Evolutionary conservation across 2,888 invertebrate species (phyloP).

Genomic region (Cantharis lateralis): DNA sequence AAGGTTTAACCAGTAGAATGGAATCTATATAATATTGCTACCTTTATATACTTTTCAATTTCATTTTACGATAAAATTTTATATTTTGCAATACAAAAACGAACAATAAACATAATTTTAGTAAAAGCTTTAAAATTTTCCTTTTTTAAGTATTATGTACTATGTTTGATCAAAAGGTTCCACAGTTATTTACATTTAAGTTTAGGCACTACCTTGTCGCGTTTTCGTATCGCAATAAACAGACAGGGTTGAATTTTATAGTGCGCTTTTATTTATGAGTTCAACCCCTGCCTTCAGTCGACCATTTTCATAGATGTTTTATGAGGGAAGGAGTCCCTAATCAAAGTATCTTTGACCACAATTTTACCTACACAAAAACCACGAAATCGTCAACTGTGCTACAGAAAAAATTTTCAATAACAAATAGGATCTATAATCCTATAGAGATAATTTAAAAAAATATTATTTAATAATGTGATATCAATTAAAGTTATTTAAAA

Average conservation of each 20-base stretch:
- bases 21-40: neutral
- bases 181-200: conserved; percentile 30
- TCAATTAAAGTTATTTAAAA: neutral
- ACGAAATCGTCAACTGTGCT: conserved; percentile 7
- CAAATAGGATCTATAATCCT: neutral
- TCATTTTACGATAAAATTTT: neutral
- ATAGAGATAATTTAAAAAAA: neutral
- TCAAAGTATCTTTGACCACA: conserved; percentile 35
- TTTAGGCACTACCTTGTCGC: conserved; percentile 32
- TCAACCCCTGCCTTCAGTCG: conserved; percentile 39
- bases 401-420: conserved; percentile 1
- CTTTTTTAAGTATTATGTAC: conserved; percentile 12
- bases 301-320: conserved; percentile 43
- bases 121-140: conserved; percentile 15
- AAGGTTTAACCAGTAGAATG: neutral
- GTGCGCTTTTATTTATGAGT: conserved; percentile 39
- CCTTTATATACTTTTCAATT: neutral
- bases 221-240: conserved; percentile 33
- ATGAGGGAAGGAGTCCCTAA: conserved; percentile 39
- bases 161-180: conserved; percentile 24
- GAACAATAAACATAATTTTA: neutral
- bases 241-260: conserved; percentile 34
- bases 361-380: conserved; percentile 7
- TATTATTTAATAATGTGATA: too few species aligned
- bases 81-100: neutral